Conservation (phyloP, 2,113 vertebrate genomes). For the Perognathus longimembris region DNA sequence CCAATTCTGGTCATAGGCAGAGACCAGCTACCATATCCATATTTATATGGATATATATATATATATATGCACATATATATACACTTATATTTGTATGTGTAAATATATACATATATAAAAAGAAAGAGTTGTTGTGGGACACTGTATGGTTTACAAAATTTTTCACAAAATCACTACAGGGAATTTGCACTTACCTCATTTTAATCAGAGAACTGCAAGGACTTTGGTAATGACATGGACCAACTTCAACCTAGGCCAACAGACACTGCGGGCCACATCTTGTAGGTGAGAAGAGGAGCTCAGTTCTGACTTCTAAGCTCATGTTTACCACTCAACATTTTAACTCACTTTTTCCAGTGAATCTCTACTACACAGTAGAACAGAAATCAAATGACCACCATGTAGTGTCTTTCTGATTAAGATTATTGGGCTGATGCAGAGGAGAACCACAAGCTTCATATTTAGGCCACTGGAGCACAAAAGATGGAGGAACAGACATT, state of each 20-base stretch:
- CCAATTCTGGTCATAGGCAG: neutral
- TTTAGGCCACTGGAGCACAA: neutral
- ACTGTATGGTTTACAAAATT: slow-evolving; percentile 56
- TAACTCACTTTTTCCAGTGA: neutral
- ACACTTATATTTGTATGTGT: no score
- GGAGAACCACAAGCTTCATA: neutral
- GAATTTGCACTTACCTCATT: neutral
- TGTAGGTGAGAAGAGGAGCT: neutral
- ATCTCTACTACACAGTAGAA: neutral
- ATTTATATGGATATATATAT: neutral
- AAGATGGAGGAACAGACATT: neutral
- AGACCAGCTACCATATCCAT: neutral
- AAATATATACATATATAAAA: neutral
- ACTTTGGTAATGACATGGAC: neutral
- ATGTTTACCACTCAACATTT: neutral
- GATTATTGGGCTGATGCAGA: neutral
- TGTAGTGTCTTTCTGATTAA: neutral
- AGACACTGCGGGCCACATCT: neutral
- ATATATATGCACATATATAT: no score
- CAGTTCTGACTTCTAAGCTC: neutral
- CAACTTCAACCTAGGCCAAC: fast-evolving
- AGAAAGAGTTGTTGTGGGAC: slow-evolving; percentile 16
- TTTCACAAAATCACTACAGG: slow-evolving; percentile 52
- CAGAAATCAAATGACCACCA: neutral
- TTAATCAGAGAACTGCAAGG: neutral